phyloP scores from a whole-genome alignment of 2,113 vertebrate genomes.

The Nymphicus hollandicus region DNA sequence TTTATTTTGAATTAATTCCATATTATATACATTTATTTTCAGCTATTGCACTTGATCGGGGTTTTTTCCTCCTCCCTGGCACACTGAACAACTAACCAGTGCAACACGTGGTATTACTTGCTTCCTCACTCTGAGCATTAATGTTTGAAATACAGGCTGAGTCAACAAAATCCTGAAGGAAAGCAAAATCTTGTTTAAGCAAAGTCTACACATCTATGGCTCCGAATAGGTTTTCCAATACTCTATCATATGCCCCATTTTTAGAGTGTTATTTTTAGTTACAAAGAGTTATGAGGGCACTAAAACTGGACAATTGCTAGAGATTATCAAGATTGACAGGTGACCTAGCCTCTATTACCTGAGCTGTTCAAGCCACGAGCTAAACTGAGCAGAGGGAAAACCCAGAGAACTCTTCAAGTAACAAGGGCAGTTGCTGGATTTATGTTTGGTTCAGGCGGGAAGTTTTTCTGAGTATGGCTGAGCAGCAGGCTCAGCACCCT shows the following conservation, averaged over 20 bases:
- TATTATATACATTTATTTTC: neutral
- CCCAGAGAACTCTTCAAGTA: neutral
- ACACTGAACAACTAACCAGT: neutral
- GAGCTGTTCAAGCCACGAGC: neutral
- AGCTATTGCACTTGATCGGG: neutral
- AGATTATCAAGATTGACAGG: neutral
- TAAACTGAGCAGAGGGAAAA: neutral
- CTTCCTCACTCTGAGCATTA: neutral
- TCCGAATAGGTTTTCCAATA: neutral
- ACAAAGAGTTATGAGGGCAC: neutral
- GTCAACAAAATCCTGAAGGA: neutral
- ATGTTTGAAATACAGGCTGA: neutral
- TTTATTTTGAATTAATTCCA: neutral
- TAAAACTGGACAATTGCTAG: neutral
- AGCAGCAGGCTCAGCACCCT: neutral
- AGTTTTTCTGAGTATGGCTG: neutral
- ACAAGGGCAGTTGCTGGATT: neutral
- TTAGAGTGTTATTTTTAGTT: neutral
- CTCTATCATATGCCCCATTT: neutral
- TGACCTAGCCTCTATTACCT: neutral
- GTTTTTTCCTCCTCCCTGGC: neutral
- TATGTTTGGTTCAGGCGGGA: neutral
- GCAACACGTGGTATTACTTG: rapidly evolving
- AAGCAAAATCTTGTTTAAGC: neutral
- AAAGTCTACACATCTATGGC: neutral